These are phyloP conservation scores for Pyrgilauda ruficollis DNA, from an alignment of 2,113 vertebrate species.

Conservation along the genomic window DNA sequence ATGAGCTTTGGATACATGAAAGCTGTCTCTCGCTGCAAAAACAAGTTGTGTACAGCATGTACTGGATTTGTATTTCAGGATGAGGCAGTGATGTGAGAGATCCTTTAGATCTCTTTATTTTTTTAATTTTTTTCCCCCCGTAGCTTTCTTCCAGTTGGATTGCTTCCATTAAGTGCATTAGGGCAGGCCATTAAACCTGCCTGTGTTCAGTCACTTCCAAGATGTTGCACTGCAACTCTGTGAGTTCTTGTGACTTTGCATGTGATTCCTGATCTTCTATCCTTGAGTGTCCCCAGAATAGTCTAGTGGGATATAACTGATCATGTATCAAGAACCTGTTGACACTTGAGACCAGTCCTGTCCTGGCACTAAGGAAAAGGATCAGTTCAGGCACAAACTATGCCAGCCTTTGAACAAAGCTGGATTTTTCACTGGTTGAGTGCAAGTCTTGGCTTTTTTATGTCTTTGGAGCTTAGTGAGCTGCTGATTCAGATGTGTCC, in stretches of 20 bases:
- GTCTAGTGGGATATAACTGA: background rate
- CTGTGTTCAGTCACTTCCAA: background rate
- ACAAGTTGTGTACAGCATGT: background rate
- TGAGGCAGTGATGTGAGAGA: background rate
- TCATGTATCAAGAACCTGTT: conserved; percentile 23
- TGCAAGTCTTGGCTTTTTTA: background rate
- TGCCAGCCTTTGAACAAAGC: background rate
- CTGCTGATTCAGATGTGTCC: conserved; percentile 2
- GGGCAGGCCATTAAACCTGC: background rate
- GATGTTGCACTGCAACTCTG: background rate
- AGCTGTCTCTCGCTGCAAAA: conserved; percentile 33
- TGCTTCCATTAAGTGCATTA: conserved; percentile 23
- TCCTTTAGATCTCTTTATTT: background rate
- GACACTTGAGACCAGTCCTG: background rate
- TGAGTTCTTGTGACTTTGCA: background rate
- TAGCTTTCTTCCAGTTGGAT: background rate
- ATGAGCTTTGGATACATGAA: conserved; percentile 35
- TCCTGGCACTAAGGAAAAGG: background rate
- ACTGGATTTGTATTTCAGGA: conserved; percentile 14
- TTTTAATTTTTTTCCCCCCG: fast-evolving
- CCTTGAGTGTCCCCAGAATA: conserved; percentile 6
- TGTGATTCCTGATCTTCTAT: background rate
- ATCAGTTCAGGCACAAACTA: background rate
- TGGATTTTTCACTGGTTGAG: background rate
- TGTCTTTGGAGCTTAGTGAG: background rate